A percentile compares a stretch with the other conserved stretches of the same genome.
These are phyloP conservation scores for Dilophus febrilis DNA, from an alignment of 2,888 invertebrate genomes.

Conservation along the genomic window DNA sequence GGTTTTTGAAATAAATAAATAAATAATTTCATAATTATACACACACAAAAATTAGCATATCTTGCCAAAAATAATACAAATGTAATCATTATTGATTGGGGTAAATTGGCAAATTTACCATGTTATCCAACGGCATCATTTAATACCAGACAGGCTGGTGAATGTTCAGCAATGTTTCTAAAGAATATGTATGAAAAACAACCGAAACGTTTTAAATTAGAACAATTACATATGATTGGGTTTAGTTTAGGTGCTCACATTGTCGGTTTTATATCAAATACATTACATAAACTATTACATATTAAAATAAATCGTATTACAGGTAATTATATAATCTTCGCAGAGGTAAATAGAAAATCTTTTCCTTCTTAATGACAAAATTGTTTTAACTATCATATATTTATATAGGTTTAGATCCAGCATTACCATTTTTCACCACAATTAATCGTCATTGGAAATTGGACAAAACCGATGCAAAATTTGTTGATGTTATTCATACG, in stretches of 20 bases:
- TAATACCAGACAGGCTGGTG: conserved; percentile 40
- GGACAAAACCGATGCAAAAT: conserved; percentile 43
- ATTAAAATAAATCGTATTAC: conserved; percentile 25
- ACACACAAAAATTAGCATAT: conserved; percentile 23
- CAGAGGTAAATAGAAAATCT: too few relatives aligned
- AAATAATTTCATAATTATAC: neutral
- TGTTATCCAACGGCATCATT: conserved; percentile 39
- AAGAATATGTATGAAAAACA: conserved; percentile 21
- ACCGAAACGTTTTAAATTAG: conserved; percentile 20
- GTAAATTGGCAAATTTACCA: conserved; percentile 31
- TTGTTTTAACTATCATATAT: neutral
- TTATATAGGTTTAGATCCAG: conserved; percentile 38
- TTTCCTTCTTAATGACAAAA: too few relatives aligned
- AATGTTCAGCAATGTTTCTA: conserved; percentile 35
- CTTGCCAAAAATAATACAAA: conserved; percentile 24
- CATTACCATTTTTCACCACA: conserved; percentile 46
- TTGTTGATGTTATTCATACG: conserved; percentile 55
- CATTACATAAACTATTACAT: conserved; percentile 18
- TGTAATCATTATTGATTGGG: conserved; percentile 38
- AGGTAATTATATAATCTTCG: conserved; percentile 15
- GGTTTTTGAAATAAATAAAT: too few relatives aligned
- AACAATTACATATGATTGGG: conserved; percentile 35
- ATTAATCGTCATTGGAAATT: conserved; percentile 37
- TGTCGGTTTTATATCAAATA: conserved; percentile 28
- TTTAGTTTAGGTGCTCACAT: conserved; percentile 42